phyloP scores from a whole-genome alignment of 2,888 invertebrate genomes.

The Apoda limacodes region DNA sequence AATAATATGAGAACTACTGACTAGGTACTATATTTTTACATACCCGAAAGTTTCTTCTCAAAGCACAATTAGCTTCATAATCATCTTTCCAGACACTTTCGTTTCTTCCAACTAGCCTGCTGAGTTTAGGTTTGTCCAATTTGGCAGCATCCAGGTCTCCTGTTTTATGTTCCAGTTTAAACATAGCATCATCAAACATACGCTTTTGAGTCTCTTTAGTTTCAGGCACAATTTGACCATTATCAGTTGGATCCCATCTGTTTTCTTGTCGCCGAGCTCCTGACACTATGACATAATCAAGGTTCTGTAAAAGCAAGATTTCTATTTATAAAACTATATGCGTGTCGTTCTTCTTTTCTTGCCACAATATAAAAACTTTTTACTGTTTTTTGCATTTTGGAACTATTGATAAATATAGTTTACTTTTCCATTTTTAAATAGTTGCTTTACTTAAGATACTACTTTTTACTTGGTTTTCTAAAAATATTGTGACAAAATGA shows the following conservation, averaged over 20 bases:
- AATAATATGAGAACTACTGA: too few species aligned
- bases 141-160: conserved; percentile 81
- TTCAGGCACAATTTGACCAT: conserved; percentile 93
- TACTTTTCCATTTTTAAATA: too few species aligned
- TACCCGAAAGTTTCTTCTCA: conserved; percentile 90
- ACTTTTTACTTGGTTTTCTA: too few species aligned
- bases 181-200: conserved; percentile 97
- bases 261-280: conserved; percentile 97
- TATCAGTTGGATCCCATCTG: conserved; percentile 97
- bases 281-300: conserved; percentile 95
- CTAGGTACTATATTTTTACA: too few species aligned
- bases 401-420: too few species aligned
- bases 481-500: too few species aligned
- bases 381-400: too few species aligned
- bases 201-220: conserved; percentile 91
- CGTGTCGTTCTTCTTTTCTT: too few species aligned
- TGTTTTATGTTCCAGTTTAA: conserved; percentile 91
- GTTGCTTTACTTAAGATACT: too few species aligned
- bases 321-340: too few species aligned
- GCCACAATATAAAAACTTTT: too few species aligned
- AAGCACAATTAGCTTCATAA: conserved; percentile 88
- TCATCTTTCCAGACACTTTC: conserved; percentile 91
- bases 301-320: conserved; percentile 77
- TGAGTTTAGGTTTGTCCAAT: conserved; percentile 78
- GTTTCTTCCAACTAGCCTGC: conserved; percentile 81